phyloP scores from a whole-genome alignment of 2,113 vertebrate genomes.

The Abramis brama region DNA sequence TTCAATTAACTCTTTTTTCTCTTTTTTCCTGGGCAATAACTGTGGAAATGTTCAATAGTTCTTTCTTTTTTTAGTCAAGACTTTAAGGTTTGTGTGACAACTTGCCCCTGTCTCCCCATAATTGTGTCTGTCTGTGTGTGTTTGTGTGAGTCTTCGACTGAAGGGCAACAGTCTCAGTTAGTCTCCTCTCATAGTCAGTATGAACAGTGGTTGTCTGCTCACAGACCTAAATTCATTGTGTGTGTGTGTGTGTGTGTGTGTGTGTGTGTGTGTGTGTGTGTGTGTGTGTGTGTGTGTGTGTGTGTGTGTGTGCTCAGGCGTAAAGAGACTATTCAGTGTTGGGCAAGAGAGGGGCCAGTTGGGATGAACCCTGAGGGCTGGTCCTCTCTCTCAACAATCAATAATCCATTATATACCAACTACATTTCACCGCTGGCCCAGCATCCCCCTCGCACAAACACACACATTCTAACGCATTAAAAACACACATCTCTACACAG shows the following conservation, averaged over 20 bases:
- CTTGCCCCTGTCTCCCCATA: neutral
- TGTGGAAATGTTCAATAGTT: neutral
- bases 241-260: conserved; percentile 72
- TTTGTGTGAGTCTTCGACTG: conserved; percentile 26
- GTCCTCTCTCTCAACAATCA: conserved; percentile 81
- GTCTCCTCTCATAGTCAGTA: conserved; percentile 22
- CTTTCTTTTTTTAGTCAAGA: neutral
- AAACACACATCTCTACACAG: conserved; percentile 24
- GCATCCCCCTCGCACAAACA: conserved; percentile 43
- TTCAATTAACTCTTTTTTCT: neutral
- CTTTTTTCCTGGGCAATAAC: neutral
- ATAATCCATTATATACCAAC: conserved; percentile 94
- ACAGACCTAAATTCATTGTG: conserved; percentile 74
- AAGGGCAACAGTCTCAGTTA: conserved; percentile 41
- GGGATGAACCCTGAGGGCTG: conserved; percentile 83
- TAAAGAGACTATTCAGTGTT: conserved; percentile 88
- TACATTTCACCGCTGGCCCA: conserved; percentile 72
- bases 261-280: conserved; percentile 72
- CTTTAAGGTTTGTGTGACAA: conserved; percentile 6
- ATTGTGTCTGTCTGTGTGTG: neutral
- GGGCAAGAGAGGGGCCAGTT: conserved; percentile 78
- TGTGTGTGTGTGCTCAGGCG: conserved; percentile 70
- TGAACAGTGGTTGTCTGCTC: conserved; percentile 52
- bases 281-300: conserved; percentile 60
- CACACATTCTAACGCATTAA: conserved; percentile 41